Conservation (phyloP, 2,888 invertebrate genomes). For the Tipula confusa region DNA sequence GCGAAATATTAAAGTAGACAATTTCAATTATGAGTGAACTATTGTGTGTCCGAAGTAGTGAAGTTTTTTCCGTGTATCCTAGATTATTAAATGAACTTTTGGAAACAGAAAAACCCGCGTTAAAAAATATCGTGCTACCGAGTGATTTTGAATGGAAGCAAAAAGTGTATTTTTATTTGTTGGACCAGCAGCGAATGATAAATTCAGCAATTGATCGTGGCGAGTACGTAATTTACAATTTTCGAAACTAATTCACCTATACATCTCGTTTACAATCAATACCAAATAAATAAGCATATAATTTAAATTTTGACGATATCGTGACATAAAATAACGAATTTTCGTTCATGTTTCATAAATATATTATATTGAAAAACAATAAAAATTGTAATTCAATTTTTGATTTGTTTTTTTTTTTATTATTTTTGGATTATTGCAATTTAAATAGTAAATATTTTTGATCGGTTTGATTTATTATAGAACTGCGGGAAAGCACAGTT, state of each 20-base stretch:
- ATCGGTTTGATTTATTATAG: neutral
- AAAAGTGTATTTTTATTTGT: conserved; percentile 54
- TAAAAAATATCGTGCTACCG: conserved; percentile 49
- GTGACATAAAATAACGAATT: neutral
- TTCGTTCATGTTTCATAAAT: neutral
- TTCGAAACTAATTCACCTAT: neutral
- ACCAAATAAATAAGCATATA: neutral
- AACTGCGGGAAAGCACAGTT: neutral
- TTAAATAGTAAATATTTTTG: neutral
- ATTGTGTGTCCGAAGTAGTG: conserved; percentile 47
- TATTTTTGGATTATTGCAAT: neutral
- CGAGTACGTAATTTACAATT: conserved; percentile 39
- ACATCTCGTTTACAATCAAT: neutral
- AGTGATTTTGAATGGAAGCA: conserved; percentile 57
- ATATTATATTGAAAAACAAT: neutral
- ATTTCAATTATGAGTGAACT: conserved; percentile 38
- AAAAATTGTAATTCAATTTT: neutral
- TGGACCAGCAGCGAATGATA: conserved; percentile 53
- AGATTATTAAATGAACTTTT: conserved; percentile 60
- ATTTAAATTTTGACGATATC: neutral
- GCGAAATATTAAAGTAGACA: too few relatives aligned
- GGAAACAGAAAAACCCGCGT: conserved; percentile 51
- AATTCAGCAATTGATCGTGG: conserved; percentile 46
- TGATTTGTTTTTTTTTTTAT: conserved; percentile 7
- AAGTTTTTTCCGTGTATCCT: conserved; percentile 64